Evolutionary conservation across 2,888 invertebrate species (phyloP), one percentile per base, ranked within the genome.

Genomic region (Hedya salicella): DNA sequence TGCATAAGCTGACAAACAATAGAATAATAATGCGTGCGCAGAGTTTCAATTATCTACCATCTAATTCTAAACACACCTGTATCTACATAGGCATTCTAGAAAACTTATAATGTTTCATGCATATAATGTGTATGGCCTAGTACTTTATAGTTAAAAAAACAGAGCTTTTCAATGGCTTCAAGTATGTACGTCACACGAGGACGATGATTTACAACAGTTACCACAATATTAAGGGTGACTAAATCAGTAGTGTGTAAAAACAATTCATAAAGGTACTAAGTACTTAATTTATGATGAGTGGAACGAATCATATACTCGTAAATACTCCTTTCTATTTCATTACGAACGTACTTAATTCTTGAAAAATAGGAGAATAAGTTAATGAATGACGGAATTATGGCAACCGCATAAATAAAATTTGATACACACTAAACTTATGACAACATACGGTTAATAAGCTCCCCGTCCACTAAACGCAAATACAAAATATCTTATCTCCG

Each of bases 221-320:
- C 25, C 25, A 36, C 9, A 36, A 36, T 13, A 11, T 36, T 36
- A 11, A 36, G 36, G 9, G 9, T 36, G 36, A 36, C 13, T 36
- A 36, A 1, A 9, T 9, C 36, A 36, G 9, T 36, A 11, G 25
- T n/a, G n/a, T 25, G 25, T 25, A 25, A 1, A 36, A 36, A 36
- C 9, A 36, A 8, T 36, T 32, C 11, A 9, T 8, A 25, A 25
- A 36, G 36, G 11, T 36, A 36, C 2, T 11, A 36, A 2, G 9
- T 3, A 11, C 6, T 52, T 13, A 53, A 61, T 30, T 30, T 14
- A 9, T 30, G 48, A 56, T 39, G 39, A 25, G 40, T 49, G 40
- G 48, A 63, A 56, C 54, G n/a, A 56, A 63, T 63, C 3, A 6
- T 30, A n/a, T n/a, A n/a, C n/a, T n/a, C n/a, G 30, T 30, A 36